Base-by-base conservation (phyloP, 37 sponge, comb jelly and placozoan genomes). In the Beroe forskalii region DNA sequence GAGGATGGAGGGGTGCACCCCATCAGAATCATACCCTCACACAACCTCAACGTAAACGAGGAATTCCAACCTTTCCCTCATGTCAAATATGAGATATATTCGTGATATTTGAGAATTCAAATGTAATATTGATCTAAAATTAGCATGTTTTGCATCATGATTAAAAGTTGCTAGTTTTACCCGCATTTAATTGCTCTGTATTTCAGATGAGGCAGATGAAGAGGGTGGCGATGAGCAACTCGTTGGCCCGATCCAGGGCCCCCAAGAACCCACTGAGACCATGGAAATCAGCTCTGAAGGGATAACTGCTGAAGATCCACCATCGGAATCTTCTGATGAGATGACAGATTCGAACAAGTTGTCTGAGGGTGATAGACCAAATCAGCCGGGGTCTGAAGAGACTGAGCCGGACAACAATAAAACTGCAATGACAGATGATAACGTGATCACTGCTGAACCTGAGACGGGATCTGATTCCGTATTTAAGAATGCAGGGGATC, bases 31-130 rank as follows among this genome's bases (percentile, higher is more conserved):
- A 6, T 63, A 3, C 66, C 66, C 25, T 63, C 66, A 28, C 20
- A 63, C 66, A 28, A 28, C 14, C 66, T 28, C 28, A 30, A 63
- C 25, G 66, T 63, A 20, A 63, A 30, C 4, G 66, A 63, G 24
- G 66, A 63, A 30, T 63, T 63, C 66, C 66, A 63, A 30, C 66
- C 66, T 30, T 63, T 63, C 66, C 66, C 66, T 8, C 66, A 63
- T 30, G 66, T 63, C 66, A 63, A 63, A 63, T 63, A 30, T 63
- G 6, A 63, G 66, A 28, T 55, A 20, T 20, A 55, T 20, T 17
- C 17, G 9, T 20, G 17, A 9, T 55, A 17, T 17, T 55, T 55
- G 9, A 55, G 17, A 9, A 55, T 9, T 9, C 60, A 55, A n/a
- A n/a, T n/a, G n/a, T n/a, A n/a, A n/a, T n/a, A n/a, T n/a, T n/a